These are phyloP conservation scores for Argyrosomus japonicus DNA, from an alignment of 2,113 vertebrate genomes.

Conservation along the genomic window DNA sequence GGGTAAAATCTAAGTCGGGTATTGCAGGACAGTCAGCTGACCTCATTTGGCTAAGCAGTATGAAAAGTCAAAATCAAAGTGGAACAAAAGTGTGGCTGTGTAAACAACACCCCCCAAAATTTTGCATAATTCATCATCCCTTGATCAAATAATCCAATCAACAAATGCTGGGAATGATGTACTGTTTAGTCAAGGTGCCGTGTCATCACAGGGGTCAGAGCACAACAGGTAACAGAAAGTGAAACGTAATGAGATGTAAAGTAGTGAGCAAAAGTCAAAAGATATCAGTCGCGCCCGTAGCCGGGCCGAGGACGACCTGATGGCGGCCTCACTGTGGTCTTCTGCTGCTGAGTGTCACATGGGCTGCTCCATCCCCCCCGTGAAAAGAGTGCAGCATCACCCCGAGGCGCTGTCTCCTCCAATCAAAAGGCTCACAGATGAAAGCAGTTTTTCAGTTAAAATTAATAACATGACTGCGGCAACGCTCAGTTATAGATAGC, in stretches of 20 bases:
- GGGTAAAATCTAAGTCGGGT: not conserved
- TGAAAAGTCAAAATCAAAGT: not conserved
- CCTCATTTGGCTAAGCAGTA: not conserved
- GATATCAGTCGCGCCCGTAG: not conserved
- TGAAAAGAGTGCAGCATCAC: slow-evolving; percentile 38
- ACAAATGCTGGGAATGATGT: not conserved
- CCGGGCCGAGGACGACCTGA: slow-evolving; percentile 17
- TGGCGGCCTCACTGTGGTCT: slow-evolving; percentile 35
- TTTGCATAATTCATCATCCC: not conserved
- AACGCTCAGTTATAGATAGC: not conserved
- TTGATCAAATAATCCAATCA: not conserved
- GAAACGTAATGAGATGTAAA: not conserved
- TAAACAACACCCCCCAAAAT: not conserved
- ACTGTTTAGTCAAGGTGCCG: not conserved
- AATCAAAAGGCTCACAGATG: slow-evolving; percentile 53
- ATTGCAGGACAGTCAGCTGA: not conserved
- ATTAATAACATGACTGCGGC: slow-evolving; percentile 20
- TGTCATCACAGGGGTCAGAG: not conserved
- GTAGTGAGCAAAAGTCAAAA: not conserved
- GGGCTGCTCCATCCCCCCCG: slow-evolving; percentile 13
- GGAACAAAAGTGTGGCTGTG: not conserved
- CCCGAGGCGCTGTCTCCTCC: slow-evolving; percentile 29
- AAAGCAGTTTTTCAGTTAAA: slow-evolving; percentile 36
- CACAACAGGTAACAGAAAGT: not conserved
- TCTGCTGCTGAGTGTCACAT: slow-evolving; percentile 72